Percentiles rank a stretch among this genome's conserved stretches.
Evolutionary conservation across 2,113 vertebrate genomes (phyloP).

Genomic region (Ondatra zibethicus): DNA sequence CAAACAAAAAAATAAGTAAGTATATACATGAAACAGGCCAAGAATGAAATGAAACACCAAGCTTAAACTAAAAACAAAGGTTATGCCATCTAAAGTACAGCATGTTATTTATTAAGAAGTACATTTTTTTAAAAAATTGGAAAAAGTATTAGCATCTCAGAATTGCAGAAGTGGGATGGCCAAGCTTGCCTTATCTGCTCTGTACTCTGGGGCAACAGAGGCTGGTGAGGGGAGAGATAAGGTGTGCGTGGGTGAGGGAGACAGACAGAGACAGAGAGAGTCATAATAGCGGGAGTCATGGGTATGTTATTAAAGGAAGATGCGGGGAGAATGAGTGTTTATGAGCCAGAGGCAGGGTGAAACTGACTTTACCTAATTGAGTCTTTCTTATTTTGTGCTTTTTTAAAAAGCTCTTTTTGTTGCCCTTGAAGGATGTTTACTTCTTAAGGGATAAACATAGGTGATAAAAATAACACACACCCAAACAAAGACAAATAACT

Average conservation of each 20-base stretch:
- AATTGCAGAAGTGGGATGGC: conserved; percentile 18
- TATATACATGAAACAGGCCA: neutral
- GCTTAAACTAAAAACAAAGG: neutral
- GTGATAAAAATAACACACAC: conserved; percentile 61
- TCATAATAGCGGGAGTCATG: neutral
- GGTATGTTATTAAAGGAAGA: neutral
- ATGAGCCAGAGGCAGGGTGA: neutral
- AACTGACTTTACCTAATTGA: conserved; percentile 44
- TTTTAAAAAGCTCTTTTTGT: conserved; percentile 53
- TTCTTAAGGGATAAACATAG: conserved; percentile 70
- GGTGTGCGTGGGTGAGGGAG: neutral
- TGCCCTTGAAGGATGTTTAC: conserved; percentile 31
- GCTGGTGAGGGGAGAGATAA: neutral
- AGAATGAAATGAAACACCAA: neutral
- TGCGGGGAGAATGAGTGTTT: neutral
- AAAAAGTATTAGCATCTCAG: neutral
- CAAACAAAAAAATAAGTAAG: no score
- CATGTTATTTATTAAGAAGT: neutral
- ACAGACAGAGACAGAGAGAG: neutral
- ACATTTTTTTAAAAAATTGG: neutral
- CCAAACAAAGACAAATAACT: conserved; percentile 53
- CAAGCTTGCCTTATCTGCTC: neutral
- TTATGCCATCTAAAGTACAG: neutral
- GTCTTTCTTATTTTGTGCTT: conserved; percentile 33
- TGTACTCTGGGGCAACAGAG: neutral